A percentile compares a stretch with the other conserved stretches of the same genome.
Conservation (phyloP, 2,113 vertebrate genomes). For the Toxostoma redivivum region DNA sequence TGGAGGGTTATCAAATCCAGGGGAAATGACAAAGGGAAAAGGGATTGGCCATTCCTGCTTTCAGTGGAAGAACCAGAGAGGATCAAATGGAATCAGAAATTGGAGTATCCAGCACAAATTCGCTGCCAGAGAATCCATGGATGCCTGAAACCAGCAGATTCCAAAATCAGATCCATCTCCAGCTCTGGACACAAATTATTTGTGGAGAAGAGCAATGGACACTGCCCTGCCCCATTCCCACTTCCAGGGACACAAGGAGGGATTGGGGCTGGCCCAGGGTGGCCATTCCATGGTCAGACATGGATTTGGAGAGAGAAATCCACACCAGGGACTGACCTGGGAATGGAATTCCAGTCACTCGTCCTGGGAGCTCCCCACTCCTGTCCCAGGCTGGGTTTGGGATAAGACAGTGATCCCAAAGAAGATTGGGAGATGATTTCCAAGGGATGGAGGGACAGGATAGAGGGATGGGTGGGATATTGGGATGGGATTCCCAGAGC, state of each 20-base stretch:
- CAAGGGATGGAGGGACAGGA: not conserved
- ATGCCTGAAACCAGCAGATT: not conserved
- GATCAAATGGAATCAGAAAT: not conserved
- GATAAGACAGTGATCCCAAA: not conserved
- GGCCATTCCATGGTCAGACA: not conserved
- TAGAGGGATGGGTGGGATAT: accelerated
- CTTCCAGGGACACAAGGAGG: not conserved
- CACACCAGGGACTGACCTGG: no score
- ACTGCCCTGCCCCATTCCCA: no score
- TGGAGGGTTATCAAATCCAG: not conserved
- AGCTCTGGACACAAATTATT: not conserved
- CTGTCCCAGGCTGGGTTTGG: not conserved
- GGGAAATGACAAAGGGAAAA: not conserved
- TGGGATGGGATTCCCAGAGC: not conserved
- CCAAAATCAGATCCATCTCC: not conserved
- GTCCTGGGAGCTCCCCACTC: not conserved
- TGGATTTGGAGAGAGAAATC: accelerated
- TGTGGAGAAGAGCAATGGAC: not conserved
- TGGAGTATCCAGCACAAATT: not conserved
- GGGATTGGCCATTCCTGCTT: not conserved
- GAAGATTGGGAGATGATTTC: no score
- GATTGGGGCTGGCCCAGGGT: not conserved
- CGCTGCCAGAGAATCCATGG: not conserved
- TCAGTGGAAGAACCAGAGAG: not conserved
- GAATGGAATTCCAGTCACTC: not conserved